These are phyloP conservation scores for Exaiptasia diaphana DNA, from an alignment of 64 coral and sea anemone species.

Conservation along the genomic window DNA sequence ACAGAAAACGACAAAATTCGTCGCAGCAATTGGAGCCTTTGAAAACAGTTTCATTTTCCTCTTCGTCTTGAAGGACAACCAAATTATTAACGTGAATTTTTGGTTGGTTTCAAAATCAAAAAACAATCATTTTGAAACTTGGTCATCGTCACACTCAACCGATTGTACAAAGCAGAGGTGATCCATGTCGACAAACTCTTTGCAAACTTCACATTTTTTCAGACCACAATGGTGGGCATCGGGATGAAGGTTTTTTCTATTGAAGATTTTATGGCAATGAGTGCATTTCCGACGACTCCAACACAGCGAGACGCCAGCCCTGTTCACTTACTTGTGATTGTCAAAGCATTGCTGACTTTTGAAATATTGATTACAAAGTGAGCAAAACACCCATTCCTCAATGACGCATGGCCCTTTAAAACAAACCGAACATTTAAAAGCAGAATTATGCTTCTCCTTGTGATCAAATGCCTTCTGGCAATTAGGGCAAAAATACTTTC, in stretches of 20 bases:
- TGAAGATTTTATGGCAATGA: slow-evolving; percentile 37
- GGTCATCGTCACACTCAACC: not conserved
- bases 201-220: not conserved
- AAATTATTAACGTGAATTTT: slow-evolving; percentile 21
- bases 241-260: slow-evolving; percentile 1
- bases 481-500: too few species aligned
- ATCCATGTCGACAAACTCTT: not conserved
- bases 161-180: not conserved
- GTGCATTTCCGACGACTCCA: slow-evolving; percentile 12
- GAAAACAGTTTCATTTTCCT: slow-evolving; percentile 11
- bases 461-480: too few species aligned
- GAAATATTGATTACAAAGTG: too few species aligned
- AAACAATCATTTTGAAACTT: slow-evolving; percentile 29
- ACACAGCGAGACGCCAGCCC: slow-evolving; percentile 2
- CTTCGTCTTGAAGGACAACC: slow-evolving; percentile 30
- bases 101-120: slow-evolving; percentile 36
- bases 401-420: too few species aligned
- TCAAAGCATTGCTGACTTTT: too few species aligned
- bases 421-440: too few species aligned
- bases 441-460: too few species aligned
- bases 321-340: too few species aligned
- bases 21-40: slow-evolving; percentile 5
- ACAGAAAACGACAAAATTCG: slow-evolving; percentile 16
- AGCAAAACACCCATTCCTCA: too few species aligned
- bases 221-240: not conserved